Conservation (phyloP, 2,113 vertebrate species). For the Crotalus viridis region DNA sequence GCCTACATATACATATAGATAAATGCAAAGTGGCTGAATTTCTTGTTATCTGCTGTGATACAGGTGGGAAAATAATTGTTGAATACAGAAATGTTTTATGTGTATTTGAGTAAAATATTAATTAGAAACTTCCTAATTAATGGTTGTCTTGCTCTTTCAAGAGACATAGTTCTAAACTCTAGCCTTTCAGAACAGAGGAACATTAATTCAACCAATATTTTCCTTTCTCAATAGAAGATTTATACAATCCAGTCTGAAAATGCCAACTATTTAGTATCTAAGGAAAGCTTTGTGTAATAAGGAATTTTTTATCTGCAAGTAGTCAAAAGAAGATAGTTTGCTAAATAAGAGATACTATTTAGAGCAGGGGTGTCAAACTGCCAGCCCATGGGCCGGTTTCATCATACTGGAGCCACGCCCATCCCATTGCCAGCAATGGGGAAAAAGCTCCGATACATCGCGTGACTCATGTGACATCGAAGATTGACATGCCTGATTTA, state of each 20-base stretch:
- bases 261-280: background rate
- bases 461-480: too few species aligned
- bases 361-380: too few species aligned
- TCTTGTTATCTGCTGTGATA: background rate
- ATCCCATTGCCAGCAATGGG: too few species aligned
- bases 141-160: background rate
- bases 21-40: background rate
- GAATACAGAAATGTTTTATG: background rate
- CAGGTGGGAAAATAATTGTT: background rate
- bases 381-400: too few species aligned
- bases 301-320: background rate
- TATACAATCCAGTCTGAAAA: background rate
- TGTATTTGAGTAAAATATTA: background rate
- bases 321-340: background rate
- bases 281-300: background rate
- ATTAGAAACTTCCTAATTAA: background rate
- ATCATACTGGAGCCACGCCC: too few species aligned
- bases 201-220: background rate
- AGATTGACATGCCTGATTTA: background rate
- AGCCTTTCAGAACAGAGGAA: background rate
- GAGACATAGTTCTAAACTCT: background rate
- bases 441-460: too few species aligned
- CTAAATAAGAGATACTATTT: background rate
- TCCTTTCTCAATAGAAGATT: background rate
- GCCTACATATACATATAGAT: background rate